Percentiles rank a stretch among this genome's conserved stretches.
Conservation (phyloP, 2,797 vertebrate genomes). For the Ficedula albicollis region DNA sequence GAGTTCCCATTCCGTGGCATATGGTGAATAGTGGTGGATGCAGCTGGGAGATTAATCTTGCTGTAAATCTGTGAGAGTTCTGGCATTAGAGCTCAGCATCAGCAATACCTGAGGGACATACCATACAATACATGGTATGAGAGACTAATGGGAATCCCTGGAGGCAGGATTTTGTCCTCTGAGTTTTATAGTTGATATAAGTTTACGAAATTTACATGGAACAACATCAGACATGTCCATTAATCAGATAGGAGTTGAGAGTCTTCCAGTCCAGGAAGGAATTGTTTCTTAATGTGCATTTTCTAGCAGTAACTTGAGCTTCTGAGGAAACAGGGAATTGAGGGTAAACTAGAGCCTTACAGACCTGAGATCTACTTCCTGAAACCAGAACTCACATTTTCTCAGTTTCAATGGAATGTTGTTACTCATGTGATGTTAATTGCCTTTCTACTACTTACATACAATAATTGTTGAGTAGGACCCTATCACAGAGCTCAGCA, state of each 20-base stretch:
- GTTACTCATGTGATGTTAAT: background rate
- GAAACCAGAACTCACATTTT: background rate
- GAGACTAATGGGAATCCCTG: background rate
- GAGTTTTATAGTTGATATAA: background rate
- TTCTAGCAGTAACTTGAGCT: background rate
- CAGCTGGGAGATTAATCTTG: background rate
- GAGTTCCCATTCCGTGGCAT: background rate
- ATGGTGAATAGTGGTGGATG: background rate
- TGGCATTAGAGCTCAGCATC: background rate
- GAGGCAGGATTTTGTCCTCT: background rate
- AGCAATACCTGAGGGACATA: background rate
- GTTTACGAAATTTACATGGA: background rate
- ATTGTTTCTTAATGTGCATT: background rate
- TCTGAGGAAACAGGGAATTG: background rate
- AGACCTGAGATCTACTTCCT: background rate
- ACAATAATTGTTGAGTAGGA: background rate
- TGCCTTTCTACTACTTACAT: background rate
- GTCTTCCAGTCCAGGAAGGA: background rate
- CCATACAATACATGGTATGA: background rate
- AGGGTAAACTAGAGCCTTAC: background rate
- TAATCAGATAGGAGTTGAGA: background rate
- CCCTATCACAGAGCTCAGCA: background rate
- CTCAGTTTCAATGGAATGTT: background rate
- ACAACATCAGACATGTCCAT: background rate
- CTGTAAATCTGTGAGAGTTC: background rate